Evolutionary conservation across 2,888 invertebrate genomes (phyloP), one percentile per base, ranked within the genome.

Genomic region (Ormyrus pomaceus): DNA sequence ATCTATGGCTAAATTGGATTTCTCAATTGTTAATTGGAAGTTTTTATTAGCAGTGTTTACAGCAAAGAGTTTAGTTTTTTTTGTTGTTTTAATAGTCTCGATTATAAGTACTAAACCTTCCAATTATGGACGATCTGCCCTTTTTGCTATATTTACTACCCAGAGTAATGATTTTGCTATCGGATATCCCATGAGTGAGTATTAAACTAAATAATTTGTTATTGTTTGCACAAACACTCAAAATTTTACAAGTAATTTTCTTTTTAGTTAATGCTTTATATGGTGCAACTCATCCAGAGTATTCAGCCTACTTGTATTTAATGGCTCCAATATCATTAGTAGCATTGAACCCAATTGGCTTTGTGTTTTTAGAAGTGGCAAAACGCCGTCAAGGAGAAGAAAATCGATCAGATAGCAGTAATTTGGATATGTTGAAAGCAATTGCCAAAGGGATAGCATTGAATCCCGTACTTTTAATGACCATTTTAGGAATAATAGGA

Each of bases 161-260:
- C 98, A 98, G 90, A 98, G 98, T 89, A 99, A 99, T 93, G 99
- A 99, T 91, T 98, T 99, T 92, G 98, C 99, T 34, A 94, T 99
- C 85, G 98, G 98, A 82, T 98, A 95, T 91, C 98, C 99, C 6
- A 97, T 98, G 85, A 95, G 98, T 97, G 92, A 94, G 93, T 91
- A 66, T 59, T 55, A 76, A 64, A 45, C 4, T 34, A 9, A 64
- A 56, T 58, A 71, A 45, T 34, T 74, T 50, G 58, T 58, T 19
- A 19, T 59, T 76, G 34, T 8, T 55, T 45, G 2, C 69, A 61
- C 59, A 48, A 34, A 58, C 69, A 4, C 2, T 19, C 34, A 19
- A 48, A 5, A 45, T 8, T 34, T 58, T 10, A 75, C 69, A 19
- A 72, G 80, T 34, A 34, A 34, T 34, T 34, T 34, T 34, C 34